A percentile compares a stretch with the other conserved stretches of the same genome.
phyloP scores from a whole-genome alignment of 1,140 invertebrate species.

The Drosophila prosaltans region DNA sequence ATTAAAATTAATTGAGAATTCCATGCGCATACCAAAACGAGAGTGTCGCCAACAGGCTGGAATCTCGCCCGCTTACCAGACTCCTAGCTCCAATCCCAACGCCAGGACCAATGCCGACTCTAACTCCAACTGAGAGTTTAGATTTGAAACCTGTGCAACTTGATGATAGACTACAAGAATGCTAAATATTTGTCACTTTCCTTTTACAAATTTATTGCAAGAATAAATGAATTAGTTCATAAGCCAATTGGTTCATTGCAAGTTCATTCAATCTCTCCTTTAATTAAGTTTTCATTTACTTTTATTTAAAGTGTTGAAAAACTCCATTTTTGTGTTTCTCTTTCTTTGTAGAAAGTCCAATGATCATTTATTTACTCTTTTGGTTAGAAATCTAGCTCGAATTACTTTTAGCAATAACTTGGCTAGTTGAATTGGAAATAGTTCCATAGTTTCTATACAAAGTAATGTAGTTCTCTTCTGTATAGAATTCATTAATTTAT shows the following conservation, averaged over 20 bases:
- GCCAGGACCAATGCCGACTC: neutral
- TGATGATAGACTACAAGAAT: slow-evolving; percentile 8
- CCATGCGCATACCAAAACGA: slow-evolving; percentile 62
- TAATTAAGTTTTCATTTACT: too few relatives aligned
- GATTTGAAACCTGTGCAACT: slow-evolving; percentile 3
- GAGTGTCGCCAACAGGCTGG: slow-evolving; percentile 59
- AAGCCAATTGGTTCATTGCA: neutral
- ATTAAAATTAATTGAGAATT: slow-evolving; percentile 77
- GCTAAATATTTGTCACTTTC: neutral
- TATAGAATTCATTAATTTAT: too few relatives aligned
- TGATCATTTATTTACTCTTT: too few relatives aligned
- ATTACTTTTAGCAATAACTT: too few relatives aligned
- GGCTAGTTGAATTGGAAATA: too few relatives aligned
- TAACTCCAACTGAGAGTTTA: neutral
- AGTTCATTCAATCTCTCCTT: too few relatives aligned
- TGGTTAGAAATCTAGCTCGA: too few relatives aligned
- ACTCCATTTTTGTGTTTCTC: too few relatives aligned
- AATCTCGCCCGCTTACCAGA: slow-evolving; percentile 9
- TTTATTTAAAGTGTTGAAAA: too few relatives aligned
- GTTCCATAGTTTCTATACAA: too few relatives aligned
- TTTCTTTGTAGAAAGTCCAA: too few relatives aligned
- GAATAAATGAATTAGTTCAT: neutral
- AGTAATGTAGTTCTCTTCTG: too few relatives aligned
- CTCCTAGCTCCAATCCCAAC: slow-evolving; percentile 1
- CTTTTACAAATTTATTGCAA: slow-evolving; percentile 2